Conservation (phyloP, 2,797 vertebrate genomes). For the Bryconaethiops microstoma region DNA sequence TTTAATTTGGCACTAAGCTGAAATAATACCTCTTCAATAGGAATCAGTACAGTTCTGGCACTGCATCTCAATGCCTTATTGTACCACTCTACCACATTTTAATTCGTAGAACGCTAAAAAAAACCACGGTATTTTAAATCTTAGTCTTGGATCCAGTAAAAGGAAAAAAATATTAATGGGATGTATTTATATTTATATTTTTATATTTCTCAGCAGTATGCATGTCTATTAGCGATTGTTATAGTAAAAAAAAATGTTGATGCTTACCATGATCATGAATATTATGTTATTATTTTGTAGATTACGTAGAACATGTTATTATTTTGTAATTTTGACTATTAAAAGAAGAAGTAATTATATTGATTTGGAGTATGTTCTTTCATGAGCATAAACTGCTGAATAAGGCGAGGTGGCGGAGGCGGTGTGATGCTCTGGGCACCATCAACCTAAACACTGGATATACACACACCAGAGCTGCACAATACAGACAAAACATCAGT, state of each 20-base stretch:
- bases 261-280: constrained; percentile 80
- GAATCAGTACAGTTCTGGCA: constrained; percentile 81
- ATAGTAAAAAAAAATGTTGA: constrained; percentile 74
- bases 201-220: constrained; percentile 87
- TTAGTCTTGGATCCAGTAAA: constrained; percentile 80
- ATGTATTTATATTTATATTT: constrained; percentile 89
- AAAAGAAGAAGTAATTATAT: constrained; percentile 77
- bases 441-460: too few species aligned
- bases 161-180: constrained; percentile 77
- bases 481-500: too few species aligned
- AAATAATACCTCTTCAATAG: constrained; percentile 80
- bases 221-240: constrained; percentile 81
- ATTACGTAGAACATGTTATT: constrained; percentile 81
- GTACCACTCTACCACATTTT: constrained; percentile 81
- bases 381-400: too few species aligned
- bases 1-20: constrained; percentile 73
- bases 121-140: constrained; percentile 80
- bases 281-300: constrained; percentile 81
- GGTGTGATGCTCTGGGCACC: too few species aligned
- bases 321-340: constrained; percentile 87
- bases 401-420: too few species aligned
- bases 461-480: too few species aligned
- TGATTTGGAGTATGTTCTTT: constrained; percentile 36
- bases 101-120: constrained; percentile 75
- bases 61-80: constrained; percentile 85